These are phyloP conservation scores for Gallinago media DNA, from an alignment of 2,113 vertebrate species.

Conservation along the genomic window DNA sequence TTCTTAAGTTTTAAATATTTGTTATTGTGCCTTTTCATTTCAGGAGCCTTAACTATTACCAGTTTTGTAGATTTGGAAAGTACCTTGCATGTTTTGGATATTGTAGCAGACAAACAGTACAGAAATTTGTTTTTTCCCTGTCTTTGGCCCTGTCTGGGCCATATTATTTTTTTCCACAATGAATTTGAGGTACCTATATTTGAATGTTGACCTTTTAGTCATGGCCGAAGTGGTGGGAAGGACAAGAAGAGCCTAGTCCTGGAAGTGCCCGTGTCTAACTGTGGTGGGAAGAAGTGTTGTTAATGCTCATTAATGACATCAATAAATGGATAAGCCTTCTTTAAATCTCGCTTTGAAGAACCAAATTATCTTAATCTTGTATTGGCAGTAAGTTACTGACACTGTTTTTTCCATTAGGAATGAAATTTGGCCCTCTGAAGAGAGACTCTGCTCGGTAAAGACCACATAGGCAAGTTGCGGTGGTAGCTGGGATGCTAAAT, in stretches of 20 bases:
- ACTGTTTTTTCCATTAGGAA: background rate
- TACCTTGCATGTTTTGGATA: background rate
- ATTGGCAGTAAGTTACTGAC: background rate
- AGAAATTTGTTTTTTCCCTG: rapidly evolving
- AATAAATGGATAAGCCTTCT: conserved; percentile 6
- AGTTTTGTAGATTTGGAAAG: background rate
- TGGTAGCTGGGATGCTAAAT: background rate
- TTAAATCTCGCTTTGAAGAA: conserved; percentile 10
- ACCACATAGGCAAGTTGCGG: background rate
- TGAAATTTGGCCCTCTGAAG: background rate
- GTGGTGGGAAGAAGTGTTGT: background rate
- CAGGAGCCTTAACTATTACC: background rate
- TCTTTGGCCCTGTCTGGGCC: background rate
- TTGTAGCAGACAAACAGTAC: background rate
- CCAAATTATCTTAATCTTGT: background rate
- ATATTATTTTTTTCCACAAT: background rate
- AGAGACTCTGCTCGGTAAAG: background rate
- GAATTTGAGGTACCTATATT: background rate
- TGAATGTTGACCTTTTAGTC: background rate
- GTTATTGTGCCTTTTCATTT: background rate
- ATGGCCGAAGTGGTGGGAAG: background rate
- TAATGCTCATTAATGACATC: background rate
- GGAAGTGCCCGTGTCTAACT: background rate
- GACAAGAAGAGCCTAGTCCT: background rate
- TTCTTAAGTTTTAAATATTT: background rate